Percentiles rank a stretch among this genome's conserved stretches.
These are phyloP conservation scores for Rhingia campestris DNA, from an alignment of 2,888 invertebrate species.

Conservation along the genomic window DNA sequence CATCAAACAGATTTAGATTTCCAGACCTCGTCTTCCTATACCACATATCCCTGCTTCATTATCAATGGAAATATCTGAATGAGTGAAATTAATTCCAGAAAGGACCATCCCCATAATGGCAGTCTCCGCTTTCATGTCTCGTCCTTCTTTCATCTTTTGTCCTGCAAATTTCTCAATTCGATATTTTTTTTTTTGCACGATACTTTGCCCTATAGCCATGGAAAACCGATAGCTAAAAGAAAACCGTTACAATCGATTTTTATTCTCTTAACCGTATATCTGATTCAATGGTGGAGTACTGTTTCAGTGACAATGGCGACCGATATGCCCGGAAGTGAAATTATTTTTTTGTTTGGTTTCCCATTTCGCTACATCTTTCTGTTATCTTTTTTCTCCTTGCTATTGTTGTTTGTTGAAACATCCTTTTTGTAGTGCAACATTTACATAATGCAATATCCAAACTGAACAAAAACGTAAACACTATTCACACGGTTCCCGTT, in stretches of 20 bases:
- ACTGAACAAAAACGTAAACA: slow-evolving; percentile 2
- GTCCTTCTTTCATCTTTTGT: background rate
- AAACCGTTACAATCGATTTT: background rate
- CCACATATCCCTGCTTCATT: background rate
- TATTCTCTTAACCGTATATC: background rate
- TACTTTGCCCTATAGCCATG: background rate
- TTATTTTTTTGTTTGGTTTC: background rate
- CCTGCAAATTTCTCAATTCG: background rate
- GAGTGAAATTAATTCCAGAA: slow-evolving; percentile 3
- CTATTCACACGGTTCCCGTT: background rate
- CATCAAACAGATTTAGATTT: slow-evolving; percentile 1
- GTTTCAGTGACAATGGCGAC: background rate
- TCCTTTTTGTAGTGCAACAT: background rate
- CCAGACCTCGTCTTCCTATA: background rate
- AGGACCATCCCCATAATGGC: background rate
- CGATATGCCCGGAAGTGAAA: slow-evolving; percentile 1
- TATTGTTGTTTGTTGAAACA: background rate
- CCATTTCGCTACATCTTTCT: background rate
- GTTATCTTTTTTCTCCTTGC: background rate
- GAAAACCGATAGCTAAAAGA: background rate
- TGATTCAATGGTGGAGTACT: background rate
- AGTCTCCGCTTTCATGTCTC: background rate
- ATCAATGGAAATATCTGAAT: background rate
- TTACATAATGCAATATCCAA: slow-evolving; percentile 12
- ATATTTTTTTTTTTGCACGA: background rate